A percentile compares a stretch with the other conserved stretches of the same genome.
phyloP scores from a whole-genome alignment of 1,140 invertebrate species.

The Dendrolimus punctatus region DNA sequence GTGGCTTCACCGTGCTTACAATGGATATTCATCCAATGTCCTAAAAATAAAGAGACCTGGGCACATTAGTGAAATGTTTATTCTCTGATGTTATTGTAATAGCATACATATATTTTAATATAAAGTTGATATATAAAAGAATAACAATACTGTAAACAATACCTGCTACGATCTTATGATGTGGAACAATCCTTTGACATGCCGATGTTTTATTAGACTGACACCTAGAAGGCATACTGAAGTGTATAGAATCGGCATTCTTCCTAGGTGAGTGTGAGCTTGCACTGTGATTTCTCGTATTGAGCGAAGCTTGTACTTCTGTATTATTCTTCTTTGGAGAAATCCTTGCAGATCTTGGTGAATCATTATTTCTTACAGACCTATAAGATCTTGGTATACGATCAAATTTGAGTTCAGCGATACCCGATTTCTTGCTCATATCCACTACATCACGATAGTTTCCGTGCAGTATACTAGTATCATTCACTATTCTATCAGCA shows the following conservation, averaged over 20 bases:
- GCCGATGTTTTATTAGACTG: constrained; percentile 33
- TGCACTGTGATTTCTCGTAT: constrained; percentile 24
- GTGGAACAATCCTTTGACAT: constrained; percentile 30
- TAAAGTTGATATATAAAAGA: no score
- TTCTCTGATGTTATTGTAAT: no score
- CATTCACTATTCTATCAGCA: constrained; percentile 11
- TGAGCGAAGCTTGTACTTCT: constrained; percentile 13
- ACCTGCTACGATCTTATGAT: constrained; percentile 61
- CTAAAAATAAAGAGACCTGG: no score
- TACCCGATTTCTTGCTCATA: constrained; percentile 47
- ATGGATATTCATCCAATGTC: no score
- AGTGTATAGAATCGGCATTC: constrained; percentile 36
- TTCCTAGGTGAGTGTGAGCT: constrained; percentile 35
- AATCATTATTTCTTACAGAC: constrained; percentile 24
- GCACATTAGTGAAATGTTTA: no score
- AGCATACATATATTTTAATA: no score
- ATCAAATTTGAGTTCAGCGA: constrained; percentile 34
- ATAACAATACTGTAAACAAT: no score
- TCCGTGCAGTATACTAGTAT: constrained; percentile 13
- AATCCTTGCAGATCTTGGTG: constrained; percentile 18
- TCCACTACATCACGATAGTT: constrained; percentile 24
- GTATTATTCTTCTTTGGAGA: constrained; percentile 13
- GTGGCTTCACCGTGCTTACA: no score
- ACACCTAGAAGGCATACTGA: constrained; percentile 32
- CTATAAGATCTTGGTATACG: constrained; percentile 21